phyloP scores from a whole-genome alignment of 2,888 invertebrate species.

The Drosophila mulleri region DNA sequence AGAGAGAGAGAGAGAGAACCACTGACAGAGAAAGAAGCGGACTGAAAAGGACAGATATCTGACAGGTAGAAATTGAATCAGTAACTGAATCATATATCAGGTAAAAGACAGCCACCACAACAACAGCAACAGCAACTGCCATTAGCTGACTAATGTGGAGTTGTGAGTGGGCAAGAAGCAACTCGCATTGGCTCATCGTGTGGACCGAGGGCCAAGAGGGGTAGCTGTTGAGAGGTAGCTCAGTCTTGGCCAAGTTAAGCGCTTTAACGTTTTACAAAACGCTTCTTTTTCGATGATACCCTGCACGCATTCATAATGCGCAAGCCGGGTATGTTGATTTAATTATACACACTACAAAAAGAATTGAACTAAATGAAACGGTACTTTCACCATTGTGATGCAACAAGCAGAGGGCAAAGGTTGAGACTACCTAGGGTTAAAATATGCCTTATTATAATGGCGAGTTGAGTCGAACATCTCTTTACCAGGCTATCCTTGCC shows the following conservation, averaged over 20 bases:
- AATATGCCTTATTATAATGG: too few relatives aligned
- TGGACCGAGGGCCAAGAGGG: background rate
- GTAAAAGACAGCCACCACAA: constrained; percentile 27
- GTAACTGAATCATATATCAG: constrained; percentile 55
- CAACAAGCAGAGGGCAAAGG: too few relatives aligned
- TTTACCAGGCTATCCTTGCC: too few relatives aligned
- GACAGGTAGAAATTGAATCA: constrained; percentile 30
- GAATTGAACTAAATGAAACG: too few relatives aligned
- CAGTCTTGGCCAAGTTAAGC: constrained; percentile 37
- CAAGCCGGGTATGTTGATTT: background rate
- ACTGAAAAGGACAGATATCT: background rate
- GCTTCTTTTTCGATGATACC: constrained; percentile 24
- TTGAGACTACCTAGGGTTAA: too few relatives aligned
- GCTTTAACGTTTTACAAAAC: constrained; percentile 62
- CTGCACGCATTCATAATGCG: background rate
- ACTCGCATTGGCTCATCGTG: constrained; percentile 14
- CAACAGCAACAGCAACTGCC: constrained; percentile 41
- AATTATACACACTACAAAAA: too few relatives aligned
- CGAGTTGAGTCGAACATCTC: too few relatives aligned
- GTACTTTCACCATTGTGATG: too few relatives aligned
- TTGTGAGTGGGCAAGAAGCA: constrained; percentile 12
- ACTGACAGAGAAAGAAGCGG: background rate
- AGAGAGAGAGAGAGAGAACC: constrained; percentile 7
- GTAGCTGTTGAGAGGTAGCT: background rate
- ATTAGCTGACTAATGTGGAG: constrained; percentile 71